Evolutionary conservation across 2,888 invertebrate genomes (phyloP).

Genomic region (Lithophane leautieri): DNA sequence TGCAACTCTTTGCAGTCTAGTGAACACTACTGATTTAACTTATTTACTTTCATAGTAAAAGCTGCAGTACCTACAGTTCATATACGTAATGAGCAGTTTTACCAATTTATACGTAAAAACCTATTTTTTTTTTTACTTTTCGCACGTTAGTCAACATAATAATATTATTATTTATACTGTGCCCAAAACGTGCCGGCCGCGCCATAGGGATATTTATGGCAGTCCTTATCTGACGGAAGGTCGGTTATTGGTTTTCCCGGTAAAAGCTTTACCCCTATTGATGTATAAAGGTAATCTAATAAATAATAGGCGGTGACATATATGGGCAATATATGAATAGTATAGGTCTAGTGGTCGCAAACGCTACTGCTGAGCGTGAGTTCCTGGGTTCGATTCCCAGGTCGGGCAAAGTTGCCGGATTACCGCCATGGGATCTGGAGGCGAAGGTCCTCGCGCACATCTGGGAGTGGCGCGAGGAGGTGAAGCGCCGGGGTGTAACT

Average conservation of each 20-base stretch:
- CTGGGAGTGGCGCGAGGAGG: too few relatives aligned
- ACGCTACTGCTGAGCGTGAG: too few relatives aligned
- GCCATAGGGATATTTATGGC: conserved; percentile 58
- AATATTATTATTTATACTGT: conserved; percentile 41
- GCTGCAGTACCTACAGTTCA: neutral
- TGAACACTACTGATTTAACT: conserved; percentile 17
- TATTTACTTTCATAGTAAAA: conserved; percentile 23
- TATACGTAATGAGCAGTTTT: conserved; percentile 19
- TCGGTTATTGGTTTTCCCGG: conserved; percentile 77
- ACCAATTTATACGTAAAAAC: conserved; percentile 19
- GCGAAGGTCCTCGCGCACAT: too few relatives aligned
- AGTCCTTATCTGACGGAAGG: conserved; percentile 63
- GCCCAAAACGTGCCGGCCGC: conserved; percentile 35
- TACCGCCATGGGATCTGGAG: too few relatives aligned
- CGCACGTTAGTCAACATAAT: conserved; percentile 39
- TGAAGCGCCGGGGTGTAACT: too few relatives aligned
- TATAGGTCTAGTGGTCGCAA: too few relatives aligned
- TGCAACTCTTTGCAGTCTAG: conserved; percentile 24
- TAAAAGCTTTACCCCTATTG: conserved; percentile 73
- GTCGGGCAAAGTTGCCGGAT: too few relatives aligned
- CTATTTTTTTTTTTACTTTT: conserved; percentile 38
- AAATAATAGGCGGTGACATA: conserved; percentile 72
- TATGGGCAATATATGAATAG: conserved; percentile 29
- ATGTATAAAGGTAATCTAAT: conserved; percentile 78
- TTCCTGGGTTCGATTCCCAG: too few relatives aligned